Conservation (phyloP, 2,797 vertebrate genomes). For the Myripristis jacobus region DNA sequence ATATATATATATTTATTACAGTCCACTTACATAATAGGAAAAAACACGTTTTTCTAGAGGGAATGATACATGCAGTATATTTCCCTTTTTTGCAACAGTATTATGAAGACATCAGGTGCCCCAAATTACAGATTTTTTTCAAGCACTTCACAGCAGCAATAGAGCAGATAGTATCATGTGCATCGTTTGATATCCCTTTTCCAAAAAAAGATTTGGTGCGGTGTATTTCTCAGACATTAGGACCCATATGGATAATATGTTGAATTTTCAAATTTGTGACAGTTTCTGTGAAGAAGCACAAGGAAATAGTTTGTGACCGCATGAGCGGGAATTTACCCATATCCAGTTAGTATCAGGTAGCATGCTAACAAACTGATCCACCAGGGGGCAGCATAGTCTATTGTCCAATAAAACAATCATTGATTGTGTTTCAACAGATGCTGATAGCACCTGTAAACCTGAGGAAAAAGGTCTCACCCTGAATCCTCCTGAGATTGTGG, state of each 20-base stretch:
- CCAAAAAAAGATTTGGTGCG: too few relatives aligned
- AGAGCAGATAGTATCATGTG: too few relatives aligned
- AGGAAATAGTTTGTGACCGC: not conserved
- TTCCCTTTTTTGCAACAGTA: not conserved
- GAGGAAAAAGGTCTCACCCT: constrained; percentile 17
- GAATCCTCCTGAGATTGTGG: constrained; percentile 31
- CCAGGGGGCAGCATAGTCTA: constrained; percentile 17
- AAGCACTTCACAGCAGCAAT: too few relatives aligned
- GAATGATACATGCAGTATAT: not conserved
- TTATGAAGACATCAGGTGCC: not conserved
- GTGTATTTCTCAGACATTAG: too few relatives aligned
- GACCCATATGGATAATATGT: too few relatives aligned
- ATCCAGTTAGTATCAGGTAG: not conserved
- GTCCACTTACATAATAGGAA: not conserved
- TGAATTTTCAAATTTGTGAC: too few relatives aligned
- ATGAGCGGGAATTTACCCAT: not conserved
- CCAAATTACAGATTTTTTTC: too few relatives aligned
- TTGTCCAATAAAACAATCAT: not conserved
- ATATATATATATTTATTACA: too few relatives aligned
- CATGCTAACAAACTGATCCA: not conserved
- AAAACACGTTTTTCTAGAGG: not conserved
- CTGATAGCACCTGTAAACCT: constrained; percentile 10
- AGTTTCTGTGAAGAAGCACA: not conserved
- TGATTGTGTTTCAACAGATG: constrained; percentile 53
- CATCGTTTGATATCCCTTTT: too few relatives aligned